Evolutionary conservation across 1,140 invertebrate genomes (phyloP), one percentile per base, ranked within the genome.

Genomic region (Stegodyphus dumicola): DNA sequence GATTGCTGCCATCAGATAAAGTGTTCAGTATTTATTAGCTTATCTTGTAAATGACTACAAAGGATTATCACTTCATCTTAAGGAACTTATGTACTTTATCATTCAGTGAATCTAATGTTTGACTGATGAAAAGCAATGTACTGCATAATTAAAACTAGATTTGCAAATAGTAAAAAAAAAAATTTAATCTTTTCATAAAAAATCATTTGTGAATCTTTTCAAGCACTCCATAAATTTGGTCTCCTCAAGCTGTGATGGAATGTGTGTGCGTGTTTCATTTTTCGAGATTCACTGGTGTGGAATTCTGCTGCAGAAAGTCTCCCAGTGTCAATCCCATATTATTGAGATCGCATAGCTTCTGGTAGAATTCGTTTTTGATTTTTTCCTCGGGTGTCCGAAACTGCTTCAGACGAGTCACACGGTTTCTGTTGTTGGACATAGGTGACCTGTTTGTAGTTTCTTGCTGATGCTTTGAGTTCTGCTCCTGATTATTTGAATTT

Each of bases 241-340:
- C 56, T 60, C 17, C 17, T 17, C 13, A 48, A 71, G 49, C 49
- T 48, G 7, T 18, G 33, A 49, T 65, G 11, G 73, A 74, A 74
- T 76, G 77, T 85, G 81, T 85, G 80, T 83, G 81, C 74, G 81
- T 85, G 80, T 66, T 85, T 83, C 15, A 76, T 56, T 76, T 85
- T 17, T 77, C 73, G 15, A 67, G 10, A 52, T 77, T 70, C 51
- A 76, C 15, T 18, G 69, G 49, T 53, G 71, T 64, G 15, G 73
- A 15, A 65, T 18, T 85, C 53, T 77, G 84, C n/a, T 77, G 84
- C 33, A 86, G 17, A 65, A 86, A 86, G 49, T 86, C 84, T 33
- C 84, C 75, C 6, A 86, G 18, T 73, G 84, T 65, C 10, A 86
- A 15, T 17, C 84, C 76, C 84, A 86, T 86, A 7, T 78, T 86